These are phyloP conservation scores for Eurytoma californica DNA, from an alignment of 2,888 invertebrate species.

Conservation along the genomic window DNA sequence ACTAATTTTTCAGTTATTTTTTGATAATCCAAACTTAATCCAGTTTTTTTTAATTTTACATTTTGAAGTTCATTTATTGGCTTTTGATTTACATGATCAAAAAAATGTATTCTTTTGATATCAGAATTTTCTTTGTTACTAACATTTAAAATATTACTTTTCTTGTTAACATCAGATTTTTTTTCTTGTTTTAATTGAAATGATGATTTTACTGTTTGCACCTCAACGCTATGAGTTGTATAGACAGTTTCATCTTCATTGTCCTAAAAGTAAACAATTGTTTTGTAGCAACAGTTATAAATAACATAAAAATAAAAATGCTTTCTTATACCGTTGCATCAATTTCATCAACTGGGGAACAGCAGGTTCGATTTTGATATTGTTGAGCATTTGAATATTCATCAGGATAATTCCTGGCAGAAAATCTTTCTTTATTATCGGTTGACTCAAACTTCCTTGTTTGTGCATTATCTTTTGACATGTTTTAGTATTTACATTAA, in stretches of 20 bases:
- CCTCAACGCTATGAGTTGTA: slow-evolving; percentile 37
- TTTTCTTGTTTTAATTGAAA: slow-evolving; percentile 41
- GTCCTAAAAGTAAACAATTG: background rate
- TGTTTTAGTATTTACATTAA: slow-evolving; percentile 4
- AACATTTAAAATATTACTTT: background rate
- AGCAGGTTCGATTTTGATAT: slow-evolving; percentile 39
- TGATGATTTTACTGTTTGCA: slow-evolving; percentile 48
- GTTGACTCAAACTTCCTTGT: background rate
- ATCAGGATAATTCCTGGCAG: slow-evolving; percentile 24
- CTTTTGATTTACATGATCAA: background rate
- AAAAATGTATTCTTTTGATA: slow-evolving; percentile 11
- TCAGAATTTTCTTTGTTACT: slow-evolving; percentile 1
- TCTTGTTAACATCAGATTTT: slow-evolving; percentile 25
- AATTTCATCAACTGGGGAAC: slow-evolving; percentile 46
- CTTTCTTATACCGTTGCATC: slow-evolving; percentile 31
- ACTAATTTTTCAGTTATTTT: slow-evolving; percentile 31
- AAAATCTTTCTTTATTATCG: slow-evolving; percentile 14
- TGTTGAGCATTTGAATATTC: background rate
- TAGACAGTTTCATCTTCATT: slow-evolving; percentile 17
- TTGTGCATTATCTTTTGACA: slow-evolving; percentile 38
- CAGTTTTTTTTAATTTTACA: slow-evolving; percentile 29
- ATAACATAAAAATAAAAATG: background rate
- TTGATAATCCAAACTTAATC: slow-evolving; percentile 13
- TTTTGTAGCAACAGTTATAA: background rate
- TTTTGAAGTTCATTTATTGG: slow-evolving; percentile 32